Percentiles rank a stretch among this genome's conserved stretches.
Evolutionary conservation across 2,113 vertebrate genomes (phyloP).

Genomic region (Odontophorus gujanensis): DNA sequence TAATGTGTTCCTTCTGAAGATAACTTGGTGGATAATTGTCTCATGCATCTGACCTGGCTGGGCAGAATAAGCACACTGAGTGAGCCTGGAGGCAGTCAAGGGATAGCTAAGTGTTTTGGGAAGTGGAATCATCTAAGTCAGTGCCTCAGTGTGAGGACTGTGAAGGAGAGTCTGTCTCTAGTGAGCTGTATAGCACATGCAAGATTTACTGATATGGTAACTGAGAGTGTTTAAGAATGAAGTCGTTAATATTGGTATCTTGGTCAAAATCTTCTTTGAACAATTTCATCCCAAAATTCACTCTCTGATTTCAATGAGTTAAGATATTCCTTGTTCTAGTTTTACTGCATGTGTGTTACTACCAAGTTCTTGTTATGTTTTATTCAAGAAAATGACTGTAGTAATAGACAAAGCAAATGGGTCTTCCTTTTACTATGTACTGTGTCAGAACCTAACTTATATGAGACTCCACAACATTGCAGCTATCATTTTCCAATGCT

Average conservation of each 20-base stretch:
- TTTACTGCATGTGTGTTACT: fast-evolving
- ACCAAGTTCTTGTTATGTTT: fast-evolving
- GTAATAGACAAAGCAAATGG: neutral
- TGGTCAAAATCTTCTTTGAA: neutral
- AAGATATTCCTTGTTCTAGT: neutral
- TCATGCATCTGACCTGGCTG: neutral
- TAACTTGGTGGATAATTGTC: neutral
- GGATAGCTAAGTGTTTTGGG: neutral
- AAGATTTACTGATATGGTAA: neutral
- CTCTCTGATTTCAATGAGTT: neutral
- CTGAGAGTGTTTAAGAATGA: neutral
- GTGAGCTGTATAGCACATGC: too few relatives aligned
- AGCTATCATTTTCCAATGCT: neutral
- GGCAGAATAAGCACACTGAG: neutral
- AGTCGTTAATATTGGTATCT: neutral
- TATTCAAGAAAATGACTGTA: neutral
- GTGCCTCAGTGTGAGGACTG: fast-evolving
- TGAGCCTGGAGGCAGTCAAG: neutral
- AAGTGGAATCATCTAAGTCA: neutral
- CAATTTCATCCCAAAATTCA: neutral
- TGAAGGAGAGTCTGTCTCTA: neutral
- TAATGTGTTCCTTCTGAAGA: fast-evolving
- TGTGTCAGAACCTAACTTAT: neutral
- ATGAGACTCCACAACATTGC: neutral
- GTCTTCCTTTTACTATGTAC: neutral